These are phyloP conservation scores for Rutilus rutilus DNA, from an alignment of 2,113 vertebrate species.

Conservation along the genomic window DNA sequence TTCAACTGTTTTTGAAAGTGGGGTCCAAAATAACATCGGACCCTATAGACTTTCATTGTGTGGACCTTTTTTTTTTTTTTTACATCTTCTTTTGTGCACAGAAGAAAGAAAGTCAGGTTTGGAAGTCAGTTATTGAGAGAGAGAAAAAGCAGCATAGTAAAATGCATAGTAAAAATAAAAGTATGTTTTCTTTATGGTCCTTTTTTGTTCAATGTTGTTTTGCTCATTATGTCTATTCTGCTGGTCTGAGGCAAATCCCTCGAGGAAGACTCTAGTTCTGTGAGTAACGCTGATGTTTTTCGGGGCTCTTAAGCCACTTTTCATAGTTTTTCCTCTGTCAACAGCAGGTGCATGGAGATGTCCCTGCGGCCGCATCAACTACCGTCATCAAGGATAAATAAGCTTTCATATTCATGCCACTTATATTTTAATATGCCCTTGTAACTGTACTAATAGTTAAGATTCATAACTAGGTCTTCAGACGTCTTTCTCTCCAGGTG, in stretches of 20 bases:
- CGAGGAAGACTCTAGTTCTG: conserved; percentile 19
- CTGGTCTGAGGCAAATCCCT: conserved; percentile 5
- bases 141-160: background rate
- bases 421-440: conserved; percentile 1
- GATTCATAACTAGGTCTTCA: background rate
- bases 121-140: background rate
- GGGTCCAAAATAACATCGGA: no score
- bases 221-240: conserved; percentile 13
- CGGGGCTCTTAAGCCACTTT: background rate
- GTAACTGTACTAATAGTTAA: background rate
- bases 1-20: no score
- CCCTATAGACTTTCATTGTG: no score
- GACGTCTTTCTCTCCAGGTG: conserved; percentile 17
- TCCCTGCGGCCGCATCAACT: background rate
- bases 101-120: background rate
- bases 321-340: conserved; percentile 2
- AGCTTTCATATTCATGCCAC: background rate
- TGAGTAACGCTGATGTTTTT: background rate
- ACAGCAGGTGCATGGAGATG: conserved; percentile 5
- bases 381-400: conserved; percentile 19
- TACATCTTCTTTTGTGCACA: background rate
- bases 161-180: background rate
- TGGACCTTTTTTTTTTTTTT: no score
- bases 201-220: background rate
- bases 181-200: background rate